These are phyloP conservation scores for Pipra filicauda DNA, from an alignment of 2,113 vertebrate genomes.

Conservation along the genomic window DNA sequence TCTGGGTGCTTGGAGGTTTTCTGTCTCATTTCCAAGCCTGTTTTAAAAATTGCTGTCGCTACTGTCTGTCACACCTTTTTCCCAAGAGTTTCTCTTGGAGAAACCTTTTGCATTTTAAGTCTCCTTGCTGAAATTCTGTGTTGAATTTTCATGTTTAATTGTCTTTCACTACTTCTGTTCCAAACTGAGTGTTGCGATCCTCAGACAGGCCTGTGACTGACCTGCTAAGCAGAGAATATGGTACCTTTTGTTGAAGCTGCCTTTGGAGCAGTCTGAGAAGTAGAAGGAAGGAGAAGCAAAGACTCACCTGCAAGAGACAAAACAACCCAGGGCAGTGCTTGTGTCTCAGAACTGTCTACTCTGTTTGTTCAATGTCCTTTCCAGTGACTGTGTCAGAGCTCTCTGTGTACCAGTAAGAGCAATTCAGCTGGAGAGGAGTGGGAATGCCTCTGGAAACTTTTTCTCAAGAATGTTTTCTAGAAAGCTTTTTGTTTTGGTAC, in stretches of 20 bases:
- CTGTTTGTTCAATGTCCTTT: not conserved
- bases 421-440: not conserved
- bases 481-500: not conserved
- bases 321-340: not conserved
- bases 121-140: not conserved
- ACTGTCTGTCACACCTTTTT: not conserved
- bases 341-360: not conserved
- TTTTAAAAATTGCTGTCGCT: not conserved
- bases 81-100: not conserved
- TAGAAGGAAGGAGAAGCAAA: not conserved
- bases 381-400: not conserved
- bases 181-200: not conserved
- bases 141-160: not conserved
- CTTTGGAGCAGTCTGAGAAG: not conserved
- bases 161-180: not conserved
- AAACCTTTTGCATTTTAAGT: not conserved
- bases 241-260: not conserved
- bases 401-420: not conserved
- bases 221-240: not conserved
- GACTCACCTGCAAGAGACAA: not conserved
- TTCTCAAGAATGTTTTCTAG: not conserved
- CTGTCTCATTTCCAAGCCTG: not conserved
- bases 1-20: not conserved
- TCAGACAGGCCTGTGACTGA: not conserved
- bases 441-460: not conserved